Percentiles rank a stretch among this genome's conserved stretches.
Conservation (phyloP, 2,113 vertebrate species). For the Elephas maximus region DNA sequence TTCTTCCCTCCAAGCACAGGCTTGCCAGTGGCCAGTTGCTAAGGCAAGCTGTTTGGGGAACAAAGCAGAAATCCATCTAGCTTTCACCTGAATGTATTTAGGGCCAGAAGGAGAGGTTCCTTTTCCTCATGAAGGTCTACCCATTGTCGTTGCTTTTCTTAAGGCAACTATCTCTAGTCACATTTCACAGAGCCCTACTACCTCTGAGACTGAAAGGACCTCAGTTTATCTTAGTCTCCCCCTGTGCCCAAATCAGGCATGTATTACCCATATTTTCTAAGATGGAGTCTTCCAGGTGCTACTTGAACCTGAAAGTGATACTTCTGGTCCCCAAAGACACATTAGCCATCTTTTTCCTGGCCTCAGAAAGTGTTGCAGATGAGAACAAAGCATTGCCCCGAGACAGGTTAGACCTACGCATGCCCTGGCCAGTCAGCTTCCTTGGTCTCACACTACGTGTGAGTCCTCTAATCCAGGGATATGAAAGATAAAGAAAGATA, state of each 20-base stretch:
- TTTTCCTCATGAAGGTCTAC: conserved; percentile 29
- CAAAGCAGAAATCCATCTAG: conserved; percentile 76
- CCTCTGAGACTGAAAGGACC: neutral
- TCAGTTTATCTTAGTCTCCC: neutral
- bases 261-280: conserved; percentile 39
- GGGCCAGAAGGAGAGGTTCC: conserved; percentile 50
- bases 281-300: neutral
- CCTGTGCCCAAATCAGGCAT: neutral
- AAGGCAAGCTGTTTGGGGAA: conserved; percentile 67
- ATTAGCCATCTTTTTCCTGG: neutral
- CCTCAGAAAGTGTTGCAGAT: neutral
- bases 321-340: neutral
- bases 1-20: conserved; percentile 60
- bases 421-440: neutral
- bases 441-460: neutral
- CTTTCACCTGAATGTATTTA: conserved; percentile 71
- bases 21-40: conserved; percentile 76
- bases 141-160: neutral
- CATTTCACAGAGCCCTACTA: conserved; percentile 15
- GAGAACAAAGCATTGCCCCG: conserved; percentile 13
- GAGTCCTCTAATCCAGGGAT: neutral
- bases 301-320: neutral
- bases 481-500: conserved; percentile 20
- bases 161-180: neutral
- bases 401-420: neutral